phyloP scores from a whole-genome alignment of 2,113 vertebrate genomes.

The Notarius lentiginosus region DNA sequence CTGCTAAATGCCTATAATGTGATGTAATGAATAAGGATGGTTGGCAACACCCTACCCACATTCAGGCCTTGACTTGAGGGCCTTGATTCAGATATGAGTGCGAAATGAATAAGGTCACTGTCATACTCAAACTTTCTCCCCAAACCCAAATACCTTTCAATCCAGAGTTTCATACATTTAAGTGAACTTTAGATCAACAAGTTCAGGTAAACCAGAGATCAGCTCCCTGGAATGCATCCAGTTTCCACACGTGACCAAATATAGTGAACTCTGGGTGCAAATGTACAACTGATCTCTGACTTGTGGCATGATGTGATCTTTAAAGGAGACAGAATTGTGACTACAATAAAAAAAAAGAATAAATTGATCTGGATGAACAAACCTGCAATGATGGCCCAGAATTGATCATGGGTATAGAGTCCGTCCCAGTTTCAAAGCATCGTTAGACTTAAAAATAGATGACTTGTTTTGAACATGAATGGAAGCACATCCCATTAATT shows the following conservation, averaged over 20 bases:
- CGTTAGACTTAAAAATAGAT: background rate
- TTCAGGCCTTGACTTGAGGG: background rate
- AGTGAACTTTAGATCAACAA: background rate
- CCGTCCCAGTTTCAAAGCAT: background rate
- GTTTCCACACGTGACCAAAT: background rate
- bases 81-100: background rate
- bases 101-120: background rate
- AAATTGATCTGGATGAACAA: background rate
- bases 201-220: background rate
- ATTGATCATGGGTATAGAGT: background rate
- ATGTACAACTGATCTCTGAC: background rate
- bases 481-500: background rate
- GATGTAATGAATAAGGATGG: background rate
- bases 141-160: background rate
- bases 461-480: background rate
- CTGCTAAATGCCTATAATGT: too few species aligned
- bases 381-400: background rate
- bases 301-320: background rate
- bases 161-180: background rate
- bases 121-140: background rate
- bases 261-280: background rate
- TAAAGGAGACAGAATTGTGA: background rate
- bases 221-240: background rate
- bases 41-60: background rate
- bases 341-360: background rate